Evolutionary conservation across 1,140 invertebrate species (phyloP), one percentile per base, ranked within the genome.

Genomic region (Drosophila nigromelanica): DNA sequence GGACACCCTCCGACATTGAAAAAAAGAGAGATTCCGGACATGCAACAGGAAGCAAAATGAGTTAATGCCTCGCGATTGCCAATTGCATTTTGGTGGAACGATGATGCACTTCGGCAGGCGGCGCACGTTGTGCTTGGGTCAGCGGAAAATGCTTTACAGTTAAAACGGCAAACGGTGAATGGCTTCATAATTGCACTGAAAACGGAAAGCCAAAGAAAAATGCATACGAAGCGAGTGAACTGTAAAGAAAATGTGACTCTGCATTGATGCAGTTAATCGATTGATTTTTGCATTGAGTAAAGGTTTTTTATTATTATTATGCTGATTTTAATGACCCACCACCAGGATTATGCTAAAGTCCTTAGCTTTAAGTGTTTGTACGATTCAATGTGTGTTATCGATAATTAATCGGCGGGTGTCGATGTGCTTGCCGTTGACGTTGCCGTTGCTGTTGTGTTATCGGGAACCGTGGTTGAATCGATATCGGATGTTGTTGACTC

Each of bases 31-130:
- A 61, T 73, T 43, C 64, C 70, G 74, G 70, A 80, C 74, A 80
- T 70, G 61, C 71, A 70, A 59, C 75, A 74, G 75, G 74, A 77
- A 77, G 55, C 74, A 59, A 74, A 80, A 80, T 74, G 74, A 80
- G 74, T 80, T 80, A 80, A 80, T 80, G 71, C 70, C 15, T 5
- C 14, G 47, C 74, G 64, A 70, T 74, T 77, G 77, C 27, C 69
- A 52, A 52, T 52, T 24, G 10, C 51, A 39, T 18, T 42, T 52
- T 52, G 66, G 58, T 47, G 42, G 21, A 33, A 51, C 39, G 43
- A 27, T 39, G 73, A 37, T 76, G 76, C 69, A 76, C 63, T 78
- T 64, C 60, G 68, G 50, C 63, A 73, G 64, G 61, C 59, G 51
- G 27, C 35, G 59, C 68, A 71, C 67, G 73, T 73, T 72, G 63